These are phyloP conservation scores for Varecia variegata DNA, from an alignment of 2,797 vertebrate species.

Conservation along the genomic window DNA sequence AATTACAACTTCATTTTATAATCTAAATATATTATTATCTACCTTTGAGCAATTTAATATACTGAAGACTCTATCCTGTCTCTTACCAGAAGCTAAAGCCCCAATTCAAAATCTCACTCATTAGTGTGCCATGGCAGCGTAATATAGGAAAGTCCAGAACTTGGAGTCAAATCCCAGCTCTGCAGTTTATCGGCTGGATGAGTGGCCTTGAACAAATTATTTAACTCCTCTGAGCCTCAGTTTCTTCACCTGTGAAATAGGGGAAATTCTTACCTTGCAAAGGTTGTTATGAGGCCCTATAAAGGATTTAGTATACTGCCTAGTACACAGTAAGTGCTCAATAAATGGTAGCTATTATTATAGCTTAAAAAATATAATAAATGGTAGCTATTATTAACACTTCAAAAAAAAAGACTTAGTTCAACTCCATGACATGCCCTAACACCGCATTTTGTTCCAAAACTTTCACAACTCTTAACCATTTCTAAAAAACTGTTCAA, in stretches of 20 bases:
- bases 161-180: neutral
- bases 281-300: neutral
- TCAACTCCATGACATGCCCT: constrained; percentile 13
- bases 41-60: neutral
- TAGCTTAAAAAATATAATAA: neutral
- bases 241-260: neutral
- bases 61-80: neutral
- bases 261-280: neutral
- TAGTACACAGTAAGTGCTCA: neutral
- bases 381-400: neutral
- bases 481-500: constrained; percentile 52
- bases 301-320: neutral
- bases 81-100: constrained; percentile 32
- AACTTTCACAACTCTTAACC: neutral
- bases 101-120: constrained; percentile 34
- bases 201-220: neutral
- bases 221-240: neutral
- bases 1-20: constrained; percentile 55
- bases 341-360: neutral
- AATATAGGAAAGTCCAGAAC: neutral
- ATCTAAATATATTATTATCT: constrained; percentile 21
- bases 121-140: neutral
- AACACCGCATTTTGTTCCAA: constrained; percentile 36
- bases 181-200: neutral
- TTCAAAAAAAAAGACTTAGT: neutral